phyloP scores from a whole-genome alignment of 53 echinoderm and acorn worm species.

The Holothuria scabra region DNA sequence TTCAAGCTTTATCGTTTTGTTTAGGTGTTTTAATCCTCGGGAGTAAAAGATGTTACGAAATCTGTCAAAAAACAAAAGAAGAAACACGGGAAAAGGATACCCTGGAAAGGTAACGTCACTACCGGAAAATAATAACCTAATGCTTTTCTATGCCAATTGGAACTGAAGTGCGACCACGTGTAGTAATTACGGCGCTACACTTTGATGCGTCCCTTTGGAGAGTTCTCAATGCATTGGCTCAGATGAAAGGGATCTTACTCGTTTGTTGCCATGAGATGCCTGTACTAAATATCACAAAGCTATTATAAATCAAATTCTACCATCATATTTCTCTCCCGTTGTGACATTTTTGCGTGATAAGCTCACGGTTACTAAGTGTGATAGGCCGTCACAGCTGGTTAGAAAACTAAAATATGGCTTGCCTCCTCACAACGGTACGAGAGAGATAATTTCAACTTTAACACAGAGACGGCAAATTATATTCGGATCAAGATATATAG shows the following conservation, averaged over 20 bases:
- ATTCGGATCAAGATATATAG: slow-evolving; percentile 38
- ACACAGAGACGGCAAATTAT: slow-evolving; percentile 34
- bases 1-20: too few species aligned
- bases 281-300: slow-evolving; percentile 11
- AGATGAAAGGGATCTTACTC: neutral
- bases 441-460: slow-evolving; percentile 36
- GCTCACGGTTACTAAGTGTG: slow-evolving; percentile 27
- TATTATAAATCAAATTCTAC: slow-evolving; percentile 26
- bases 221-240: slow-evolving; percentile 6
- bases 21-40: slow-evolving; percentile 14
- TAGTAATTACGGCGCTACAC: slow-evolving; percentile 34
- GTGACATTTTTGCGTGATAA: slow-evolving; percentile 43
- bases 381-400: slow-evolving; percentile 33
- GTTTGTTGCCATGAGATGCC: slow-evolving; percentile 19
- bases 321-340: slow-evolving; percentile 27
- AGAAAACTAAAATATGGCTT: slow-evolving; percentile 37
- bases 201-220: slow-evolving; percentile 29
- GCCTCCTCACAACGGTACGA: neutral
- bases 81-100: neutral
- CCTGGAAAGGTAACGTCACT: slow-evolving; percentile 1
- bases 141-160: slow-evolving; percentile 3
- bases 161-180: slow-evolving; percentile 30
- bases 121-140: slow-evolving; percentile 2
- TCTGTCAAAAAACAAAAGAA: slow-evolving; percentile 2
- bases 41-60: neutral